Base-by-base conservation (phyloP, 1,140 invertebrate genomes). In the Drosophila kikkawai region DNA sequence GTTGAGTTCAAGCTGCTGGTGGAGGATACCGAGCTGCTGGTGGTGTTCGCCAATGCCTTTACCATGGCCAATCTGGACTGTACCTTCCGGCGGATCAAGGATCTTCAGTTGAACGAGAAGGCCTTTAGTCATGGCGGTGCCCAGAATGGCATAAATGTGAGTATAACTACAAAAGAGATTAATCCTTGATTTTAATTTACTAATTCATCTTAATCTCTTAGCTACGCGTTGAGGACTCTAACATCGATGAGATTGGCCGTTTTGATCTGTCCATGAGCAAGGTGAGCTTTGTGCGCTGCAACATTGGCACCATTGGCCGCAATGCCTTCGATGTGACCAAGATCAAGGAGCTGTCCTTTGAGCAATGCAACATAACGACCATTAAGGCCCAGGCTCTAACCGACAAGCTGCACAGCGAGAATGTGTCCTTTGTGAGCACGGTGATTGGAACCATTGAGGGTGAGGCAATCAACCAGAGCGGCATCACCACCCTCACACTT, bases 381-480 rank as follows among this genome's bases (percentile, higher is more conserved):
- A 92, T 93, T 19, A 77, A 91, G 58, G 4, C 74, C 1, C 47
- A 69, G 17, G 91, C 92, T 7, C 65, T 93, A 17, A 92, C 92
- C 19, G 80, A 65, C 42, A 87, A 83, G 58, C 61, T 93, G 1
- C 76, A 59, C 39, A 91, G 91, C 53, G 68, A 82, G 4, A 70
- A 86, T 44, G 69, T 93, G 13, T 80, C 79, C 19, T 79, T 93
- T 15, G 86, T 77, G n/a, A 73, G 58, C 44, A 82, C 79, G 5
- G 55, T 57, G 12, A 93, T 93, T 13, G 88, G 91, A 0, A 83
- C 60, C 7, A 93, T 93, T 22, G 91, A 92, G 22, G 79, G 71
- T 13, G 70, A 91, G 53, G 92, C 92, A 0, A 93, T 93, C 17
- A 81, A 67, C 29, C 83, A 90, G 37, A 92, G 91, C 32, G 92